phyloP scores from a whole-genome alignment of 2,113 vertebrate genomes.

The Scophthalmus maximus region DNA sequence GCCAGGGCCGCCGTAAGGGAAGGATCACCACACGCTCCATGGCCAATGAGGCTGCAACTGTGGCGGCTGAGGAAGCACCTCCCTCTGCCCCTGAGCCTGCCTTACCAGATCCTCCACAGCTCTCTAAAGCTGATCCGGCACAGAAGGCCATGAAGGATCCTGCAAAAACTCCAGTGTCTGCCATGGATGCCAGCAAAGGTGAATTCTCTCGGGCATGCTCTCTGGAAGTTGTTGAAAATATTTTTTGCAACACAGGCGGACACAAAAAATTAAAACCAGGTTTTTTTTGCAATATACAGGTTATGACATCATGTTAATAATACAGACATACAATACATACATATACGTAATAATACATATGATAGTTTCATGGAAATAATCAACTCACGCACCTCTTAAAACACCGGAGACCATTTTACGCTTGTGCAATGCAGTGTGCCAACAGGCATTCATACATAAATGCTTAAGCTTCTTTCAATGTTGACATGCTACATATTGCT shows the following conservation, averaged over 20 bases:
- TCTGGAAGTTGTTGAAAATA: background rate
- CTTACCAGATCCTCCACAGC: slow-evolving; percentile 76
- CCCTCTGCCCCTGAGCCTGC: slow-evolving; percentile 86
- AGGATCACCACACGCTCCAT: slow-evolving; percentile 98
- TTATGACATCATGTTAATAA: no score
- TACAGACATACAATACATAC: background rate
- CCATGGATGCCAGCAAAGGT: slow-evolving; percentile 81
- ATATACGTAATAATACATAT: background rate
- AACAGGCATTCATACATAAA: no score
- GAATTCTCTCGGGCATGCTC: slow-evolving; percentile 6
- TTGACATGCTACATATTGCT: background rate
- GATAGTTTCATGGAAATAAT: background rate
- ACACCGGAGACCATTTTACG: background rate
- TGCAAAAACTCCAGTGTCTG: slow-evolving; percentile 72
- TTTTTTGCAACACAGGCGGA: background rate
- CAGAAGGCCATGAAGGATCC: slow-evolving; percentile 81
- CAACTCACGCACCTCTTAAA: background rate
- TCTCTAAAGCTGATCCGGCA: slow-evolving; percentile 75
- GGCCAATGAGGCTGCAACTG: slow-evolving; percentile 95
- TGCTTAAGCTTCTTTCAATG: background rate
- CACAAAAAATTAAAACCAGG: background rate
- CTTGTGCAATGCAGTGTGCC: no score
- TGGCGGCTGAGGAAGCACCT: slow-evolving; percentile 88
- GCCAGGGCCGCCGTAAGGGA: slow-evolving; percentile 96
- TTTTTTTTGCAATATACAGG: no score